Conservation (phyloP, 2,113 vertebrate species). For the Chaetorhynchus papuensis region DNA sequence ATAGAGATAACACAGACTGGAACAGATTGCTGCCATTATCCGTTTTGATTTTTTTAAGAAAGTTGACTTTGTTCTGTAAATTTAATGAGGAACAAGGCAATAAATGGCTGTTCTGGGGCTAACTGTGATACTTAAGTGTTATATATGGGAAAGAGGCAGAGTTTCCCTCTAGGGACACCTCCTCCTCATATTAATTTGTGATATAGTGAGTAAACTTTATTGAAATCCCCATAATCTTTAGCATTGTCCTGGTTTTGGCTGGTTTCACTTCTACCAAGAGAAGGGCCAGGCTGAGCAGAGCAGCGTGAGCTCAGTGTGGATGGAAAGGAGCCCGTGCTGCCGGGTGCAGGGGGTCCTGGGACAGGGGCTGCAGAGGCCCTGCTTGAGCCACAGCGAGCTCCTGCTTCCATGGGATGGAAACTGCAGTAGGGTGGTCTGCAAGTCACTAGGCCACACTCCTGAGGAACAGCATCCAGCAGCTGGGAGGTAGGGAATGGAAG, state of each 20-base stretch:
- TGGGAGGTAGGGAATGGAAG: background rate
- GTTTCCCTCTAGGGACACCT: background rate
- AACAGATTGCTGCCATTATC: background rate
- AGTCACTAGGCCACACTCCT: background rate
- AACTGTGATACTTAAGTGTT: background rate
- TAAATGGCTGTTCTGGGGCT: background rate
- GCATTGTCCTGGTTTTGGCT: background rate
- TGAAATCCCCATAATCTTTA: background rate
- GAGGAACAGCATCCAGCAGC: background rate
- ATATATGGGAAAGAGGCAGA: background rate
- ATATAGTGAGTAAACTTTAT: background rate
- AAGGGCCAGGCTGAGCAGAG: background rate
- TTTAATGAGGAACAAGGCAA: background rate
- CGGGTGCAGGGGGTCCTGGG: background rate
- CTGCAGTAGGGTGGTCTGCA: background rate
- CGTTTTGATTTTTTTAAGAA: background rate
- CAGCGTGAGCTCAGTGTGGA: background rate
- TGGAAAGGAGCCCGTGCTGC: background rate
- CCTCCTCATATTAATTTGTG: background rate
- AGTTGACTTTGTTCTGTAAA: background rate
- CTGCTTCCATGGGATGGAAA: background rate
- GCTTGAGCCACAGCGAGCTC: background rate
- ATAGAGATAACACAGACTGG: background rate
- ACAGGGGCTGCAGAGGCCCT: background rate
- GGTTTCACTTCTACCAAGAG: background rate